Base-by-base conservation (phyloP, 64 coral and sea anemone species). In the Catalaphyllia jardinei region DNA sequence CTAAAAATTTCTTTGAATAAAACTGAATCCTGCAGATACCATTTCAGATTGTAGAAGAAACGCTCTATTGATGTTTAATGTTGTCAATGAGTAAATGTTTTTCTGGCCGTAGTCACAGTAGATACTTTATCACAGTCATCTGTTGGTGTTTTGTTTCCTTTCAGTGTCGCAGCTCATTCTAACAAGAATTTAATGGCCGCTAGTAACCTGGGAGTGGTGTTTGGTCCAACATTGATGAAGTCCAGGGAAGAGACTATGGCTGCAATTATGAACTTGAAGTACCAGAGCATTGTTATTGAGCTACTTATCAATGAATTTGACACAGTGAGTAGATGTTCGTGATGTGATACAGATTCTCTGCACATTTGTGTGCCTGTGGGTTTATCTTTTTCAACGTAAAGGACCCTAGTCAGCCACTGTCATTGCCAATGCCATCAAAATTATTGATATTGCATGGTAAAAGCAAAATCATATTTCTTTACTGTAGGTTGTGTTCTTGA, bases 241-340 rank as follows among this genome's bases (percentile, higher is more conserved):
- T 99, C 97, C n/a, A 93, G 87, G 69, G 97, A 99, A 86, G 97
- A 99, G 55, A 93, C 93, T 0, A 95, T 99, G 97, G 97, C 97
- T 22, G 97, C 97, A 20, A 99, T 99, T 67, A 99, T 99, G 97
- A 99, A 95, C 61, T 93, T 99, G 27, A 99, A 99, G 42, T 99
- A 99, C 87, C 97, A 99, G 78, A 99, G 94, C 51, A 81, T 99
- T 76, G 94, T 99, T 38, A 91, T 99, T 79, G 97, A 99, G 69
- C 78, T 99, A 27, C 83, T 99, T 31, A 88, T 99, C 31, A 99
- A 99, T 11, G 97, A 99, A 71, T 99, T 91, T 49, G 35, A 95
- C 67, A 61, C 86, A 76, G 97, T 95, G 88, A 79, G 86, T 83
- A 17, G 33, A 35, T 35, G 33, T 46, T 46, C 42, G 6, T 46